These are phyloP conservation scores for Peromyscus nudipes DNA, from an alignment of 2,797 vertebrate genomes.

Conservation along the genomic window DNA sequence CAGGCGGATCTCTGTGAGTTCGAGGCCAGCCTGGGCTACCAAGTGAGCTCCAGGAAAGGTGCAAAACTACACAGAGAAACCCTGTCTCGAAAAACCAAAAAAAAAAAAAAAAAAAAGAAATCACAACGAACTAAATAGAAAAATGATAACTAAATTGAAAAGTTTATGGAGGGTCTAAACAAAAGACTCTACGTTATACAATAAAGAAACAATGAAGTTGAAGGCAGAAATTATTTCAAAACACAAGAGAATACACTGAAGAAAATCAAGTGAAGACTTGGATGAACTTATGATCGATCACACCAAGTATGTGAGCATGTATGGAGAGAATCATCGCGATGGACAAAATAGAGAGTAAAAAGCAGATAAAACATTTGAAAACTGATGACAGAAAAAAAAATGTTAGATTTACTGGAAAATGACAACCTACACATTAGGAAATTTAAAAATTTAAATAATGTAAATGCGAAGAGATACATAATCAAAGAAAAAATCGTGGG, in stretches of 20 bases:
- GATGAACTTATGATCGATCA: background rate
- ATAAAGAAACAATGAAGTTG: background rate
- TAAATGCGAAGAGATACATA: background rate
- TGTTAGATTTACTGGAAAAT: background rate
- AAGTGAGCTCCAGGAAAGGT: no score
- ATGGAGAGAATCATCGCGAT: background rate
- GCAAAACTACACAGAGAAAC: no score
- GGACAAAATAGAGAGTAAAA: background rate
- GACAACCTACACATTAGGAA: background rate
- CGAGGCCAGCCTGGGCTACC: no score
- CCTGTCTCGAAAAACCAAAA: no score
- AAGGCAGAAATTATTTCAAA: background rate
- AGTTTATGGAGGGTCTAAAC: background rate
- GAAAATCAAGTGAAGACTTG: background rate
- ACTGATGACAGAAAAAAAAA: background rate
- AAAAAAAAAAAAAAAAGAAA: no score
- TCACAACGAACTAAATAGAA: background rate
- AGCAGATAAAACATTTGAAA: background rate
- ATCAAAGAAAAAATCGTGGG: background rate
- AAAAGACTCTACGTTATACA: background rate
- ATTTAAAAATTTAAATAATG: background rate
- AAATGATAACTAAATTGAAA: background rate
- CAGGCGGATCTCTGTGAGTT: no score
- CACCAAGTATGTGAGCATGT: background rate
- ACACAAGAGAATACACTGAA: background rate